Base-by-base conservation (phyloP, 2,113 vertebrate genomes). In the Hyperopisus bebe region DNA sequence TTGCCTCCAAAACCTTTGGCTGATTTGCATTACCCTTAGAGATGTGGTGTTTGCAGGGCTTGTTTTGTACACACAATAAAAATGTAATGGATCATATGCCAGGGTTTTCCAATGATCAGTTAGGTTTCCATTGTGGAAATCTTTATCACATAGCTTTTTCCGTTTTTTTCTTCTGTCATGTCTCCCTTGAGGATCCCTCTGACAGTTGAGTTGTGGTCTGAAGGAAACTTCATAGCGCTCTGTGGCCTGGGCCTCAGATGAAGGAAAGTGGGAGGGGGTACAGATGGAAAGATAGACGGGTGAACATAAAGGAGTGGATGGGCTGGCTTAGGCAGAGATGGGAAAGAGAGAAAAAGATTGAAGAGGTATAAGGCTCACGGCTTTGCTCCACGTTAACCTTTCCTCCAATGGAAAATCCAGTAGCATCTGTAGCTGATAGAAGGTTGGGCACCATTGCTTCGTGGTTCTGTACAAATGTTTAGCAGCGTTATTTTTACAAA, bases 211-310 rank as follows among this genome's bases (percentile, higher is more conserved):
- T 90, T 87, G 15, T 83, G 90, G 84, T 89, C 53, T 85, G 77
- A 55, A 91, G 93, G 90, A 93, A 93, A 92, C 90, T 90, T 92
- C 90, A 88, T 82, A 89, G 91, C 91, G 70, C 70, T 80, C 70
- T 88, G 53, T 46, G 82, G 88, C 88, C 88, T 27, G 90, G 91
- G 92, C 90, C 92, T 92, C 89, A 90, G 90, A 53, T 62, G 47
- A 24, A 89, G 82, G 85, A 46, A 90, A 86, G 50, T 17, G 46
- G 27, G 44, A 48, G 47, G 70, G 58, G 66, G 24, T 39, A 47
- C 50, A 58, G 84, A 77, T 74, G 58, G 47, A 89, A 86, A 70
- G 44, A 89, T 47, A 53, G 87, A 88, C n/a, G 74, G 74, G 58
- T 87, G 80, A 42, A 44, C 42, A 19, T 11, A 31, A 42, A 86